phyloP scores from a whole-genome alignment of 2,113 vertebrate genomes.

The Periophthalmodon schlosseri region DNA sequence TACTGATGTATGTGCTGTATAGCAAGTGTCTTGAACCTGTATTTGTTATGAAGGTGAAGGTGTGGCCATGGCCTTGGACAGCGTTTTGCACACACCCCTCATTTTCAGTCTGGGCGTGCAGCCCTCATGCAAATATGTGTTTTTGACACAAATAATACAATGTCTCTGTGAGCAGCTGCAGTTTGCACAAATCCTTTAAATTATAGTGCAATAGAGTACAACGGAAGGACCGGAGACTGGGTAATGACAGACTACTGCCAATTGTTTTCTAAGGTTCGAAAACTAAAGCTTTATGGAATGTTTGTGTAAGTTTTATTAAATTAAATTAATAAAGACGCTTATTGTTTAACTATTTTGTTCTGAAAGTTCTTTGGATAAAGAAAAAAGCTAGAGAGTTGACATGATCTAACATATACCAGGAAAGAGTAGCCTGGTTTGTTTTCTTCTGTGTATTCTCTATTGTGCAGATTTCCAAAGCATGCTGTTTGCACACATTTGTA shows the following conservation, averaged over 20 bases:
- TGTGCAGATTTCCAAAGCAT: neutral
- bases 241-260: conserved; percentile 1
- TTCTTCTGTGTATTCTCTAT: no score
- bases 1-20: neutral
- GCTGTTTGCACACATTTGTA: neutral
- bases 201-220: conserved; percentile 55
- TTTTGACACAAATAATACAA: conserved; percentile 70
- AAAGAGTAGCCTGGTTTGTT: no score
- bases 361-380: no score
- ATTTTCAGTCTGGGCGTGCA: conserved; percentile 72
- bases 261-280: conserved; percentile 1
- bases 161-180: conserved; percentile 54
- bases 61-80: conserved; percentile 60
- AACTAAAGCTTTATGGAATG: neutral
- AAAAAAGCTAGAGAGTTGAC: neutral
- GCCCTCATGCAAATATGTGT: conserved; percentile 66
- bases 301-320: neutral
- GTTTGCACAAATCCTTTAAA: conserved; percentile 69
- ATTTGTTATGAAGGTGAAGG: conserved; percentile 44
- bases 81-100: conserved; percentile 56
- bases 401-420: no score
- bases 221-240: conserved; percentile 34
- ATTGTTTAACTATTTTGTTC: neutral
- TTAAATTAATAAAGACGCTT: neutral
- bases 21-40: conserved; percentile 14